Base-by-base conservation (phyloP, 2,113 vertebrate genomes). In the Poicephalus meyeri region DNA sequence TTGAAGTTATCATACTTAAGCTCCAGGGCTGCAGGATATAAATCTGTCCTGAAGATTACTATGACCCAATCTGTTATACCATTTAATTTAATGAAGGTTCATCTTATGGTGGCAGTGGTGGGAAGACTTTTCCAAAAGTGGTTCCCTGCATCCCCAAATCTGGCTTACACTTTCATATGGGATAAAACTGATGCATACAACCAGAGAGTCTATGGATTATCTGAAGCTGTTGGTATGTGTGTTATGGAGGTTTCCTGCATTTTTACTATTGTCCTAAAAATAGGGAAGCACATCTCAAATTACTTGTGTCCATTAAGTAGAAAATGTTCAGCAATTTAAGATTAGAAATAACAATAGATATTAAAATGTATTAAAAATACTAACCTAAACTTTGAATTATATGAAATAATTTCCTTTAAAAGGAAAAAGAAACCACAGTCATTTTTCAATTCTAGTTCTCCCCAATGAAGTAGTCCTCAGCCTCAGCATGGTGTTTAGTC, bases 81-180 rank as follows among this genome's bases (percentile, higher is more conserved):
- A 5, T 99, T 99, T 92, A 99, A 99, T 97, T 97, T 99, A 95
- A 99, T 99, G 99, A 99, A 99, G 95, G 99, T 99, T 50, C 99
- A 99, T 97, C 99, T 99, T 53, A 99, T 99, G 99, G 99, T 99
- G 71, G 99, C 99, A 41, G 99, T 99, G 55, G 99, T 99, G 79
- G 99, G 99, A 96, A 98, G 99, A 93, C 99, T 99, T 96, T 99
- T 99, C 97, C 99, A 99, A 79, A 99, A 99, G 97, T 99, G 99
- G 98, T 99, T 99, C 94, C 99, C 99, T 16, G 99, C 99, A 63
- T 99, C 99, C 33, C 99, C 99, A 13, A 99, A 99, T 97, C 98
- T 99, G 93, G 99, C 99, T 44, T 99, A 99, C 95, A 99, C 99
- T 41, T 99, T 99, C 95, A 99, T 99, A 97, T 99, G 99, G 99